These are phyloP conservation scores for Apoda limacodes DNA, from an alignment of 2,888 invertebrate genomes.

Conservation along the genomic window DNA sequence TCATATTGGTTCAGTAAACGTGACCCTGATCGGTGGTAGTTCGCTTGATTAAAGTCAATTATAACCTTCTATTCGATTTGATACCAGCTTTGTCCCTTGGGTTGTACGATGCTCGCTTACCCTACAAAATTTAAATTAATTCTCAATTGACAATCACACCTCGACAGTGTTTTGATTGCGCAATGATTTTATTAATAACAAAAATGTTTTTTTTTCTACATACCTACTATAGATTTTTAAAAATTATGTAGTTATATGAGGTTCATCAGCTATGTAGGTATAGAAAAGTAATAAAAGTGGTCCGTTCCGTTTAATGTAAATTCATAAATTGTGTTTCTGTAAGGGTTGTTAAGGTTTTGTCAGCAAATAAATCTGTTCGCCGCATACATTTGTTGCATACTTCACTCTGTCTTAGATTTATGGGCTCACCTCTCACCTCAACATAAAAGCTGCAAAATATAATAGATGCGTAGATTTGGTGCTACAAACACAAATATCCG, in stretches of 20 bases:
- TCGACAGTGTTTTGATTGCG: constrained; percentile 45
- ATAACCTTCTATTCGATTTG: constrained; percentile 64
- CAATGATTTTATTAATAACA: too few species aligned
- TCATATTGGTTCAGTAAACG: constrained; percentile 35
- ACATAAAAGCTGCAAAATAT: too few species aligned
- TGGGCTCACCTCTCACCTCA: constrained; percentile 32
- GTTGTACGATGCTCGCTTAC: constrained; percentile 49
- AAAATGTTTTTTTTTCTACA: too few species aligned
- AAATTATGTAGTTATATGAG: too few species aligned
- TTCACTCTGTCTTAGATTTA: constrained; percentile 40
- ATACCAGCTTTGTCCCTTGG: constrained; percentile 53
- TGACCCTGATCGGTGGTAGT: constrained; percentile 38
- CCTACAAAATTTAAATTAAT: constrained; percentile 65
- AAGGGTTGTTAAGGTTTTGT: constrained; percentile 15
- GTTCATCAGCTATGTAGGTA: too few species aligned
- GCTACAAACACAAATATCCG: too few species aligned
- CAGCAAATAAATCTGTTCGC: constrained; percentile 42
- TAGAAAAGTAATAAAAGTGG: too few species aligned
- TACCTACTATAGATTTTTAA: too few species aligned
- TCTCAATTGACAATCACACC: constrained; percentile 60
- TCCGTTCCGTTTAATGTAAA: constrained; percentile 9
- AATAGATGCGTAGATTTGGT: too few species aligned
- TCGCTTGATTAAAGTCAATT: constrained; percentile 50
- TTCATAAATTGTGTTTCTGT: not conserved
- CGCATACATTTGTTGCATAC: constrained; percentile 47